These are phyloP conservation scores for Achatina immaculata DNA, from an alignment of 1,140 invertebrate genomes.

Conservation along the genomic window DNA sequence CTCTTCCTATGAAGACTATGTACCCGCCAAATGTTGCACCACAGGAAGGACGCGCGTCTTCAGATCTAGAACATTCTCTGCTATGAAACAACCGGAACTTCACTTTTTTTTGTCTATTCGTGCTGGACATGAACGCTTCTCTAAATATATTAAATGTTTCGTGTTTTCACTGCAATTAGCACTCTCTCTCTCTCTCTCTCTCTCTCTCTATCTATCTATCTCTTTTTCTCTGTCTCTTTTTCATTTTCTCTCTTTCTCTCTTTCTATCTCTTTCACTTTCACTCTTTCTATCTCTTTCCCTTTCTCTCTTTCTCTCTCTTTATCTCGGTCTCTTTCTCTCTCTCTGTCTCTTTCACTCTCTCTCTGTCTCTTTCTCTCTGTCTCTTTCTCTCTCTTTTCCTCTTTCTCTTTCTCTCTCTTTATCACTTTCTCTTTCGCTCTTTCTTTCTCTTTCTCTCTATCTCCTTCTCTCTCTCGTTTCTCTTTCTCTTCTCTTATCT, in stretches of 20 bases:
- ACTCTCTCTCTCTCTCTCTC: background rate
- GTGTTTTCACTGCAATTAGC: too few relatives aligned
- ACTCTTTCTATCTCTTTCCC: background rate
- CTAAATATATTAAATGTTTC: too few relatives aligned
- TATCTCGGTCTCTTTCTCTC: background rate
- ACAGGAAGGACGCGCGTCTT: too few relatives aligned
- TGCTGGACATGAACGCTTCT: too few relatives aligned
- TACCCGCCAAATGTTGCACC: too few relatives aligned
- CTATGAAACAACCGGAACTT: too few relatives aligned
- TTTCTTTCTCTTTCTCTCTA: background rate
- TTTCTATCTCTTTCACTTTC: background rate
- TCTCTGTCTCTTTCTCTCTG: background rate
- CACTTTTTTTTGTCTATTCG: too few relatives aligned
- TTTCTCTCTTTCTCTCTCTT: background rate
- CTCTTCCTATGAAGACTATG: too few relatives aligned
- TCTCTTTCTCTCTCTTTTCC: background rate
- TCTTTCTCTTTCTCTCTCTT: background rate
- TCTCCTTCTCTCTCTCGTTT: background rate
- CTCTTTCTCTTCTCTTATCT: background rate
- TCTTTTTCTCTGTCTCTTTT: background rate
- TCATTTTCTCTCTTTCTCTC: background rate
- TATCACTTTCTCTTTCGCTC: background rate
- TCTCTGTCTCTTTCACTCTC: background rate
- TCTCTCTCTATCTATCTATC: background rate
- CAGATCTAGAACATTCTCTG: too few relatives aligned